These are phyloP conservation scores for Octonoba sinensis DNA, from an alignment of 2,888 invertebrate genomes.

Conservation along the genomic window DNA sequence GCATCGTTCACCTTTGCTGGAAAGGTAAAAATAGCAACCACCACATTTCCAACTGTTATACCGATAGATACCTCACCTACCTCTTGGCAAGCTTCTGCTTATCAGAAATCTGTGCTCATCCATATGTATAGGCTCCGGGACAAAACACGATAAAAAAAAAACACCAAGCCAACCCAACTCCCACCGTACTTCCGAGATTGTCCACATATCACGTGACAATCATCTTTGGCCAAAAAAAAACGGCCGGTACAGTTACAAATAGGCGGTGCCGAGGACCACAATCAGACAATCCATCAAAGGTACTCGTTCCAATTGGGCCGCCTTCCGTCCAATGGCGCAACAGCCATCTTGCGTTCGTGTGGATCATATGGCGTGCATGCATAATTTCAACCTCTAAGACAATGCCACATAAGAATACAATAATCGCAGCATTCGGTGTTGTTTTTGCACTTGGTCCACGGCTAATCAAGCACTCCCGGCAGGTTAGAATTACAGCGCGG, in stretches of 20 bases:
- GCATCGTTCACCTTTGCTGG: too few species aligned
- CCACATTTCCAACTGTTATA: too few species aligned
- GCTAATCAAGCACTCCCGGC: constrained; percentile 38
- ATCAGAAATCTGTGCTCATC: constrained; percentile 32
- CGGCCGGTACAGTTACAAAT: neutral
- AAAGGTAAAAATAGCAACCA: too few species aligned
- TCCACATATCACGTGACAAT: neutral
- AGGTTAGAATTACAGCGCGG: constrained; percentile 37
- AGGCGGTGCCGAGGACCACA: constrained; percentile 34
- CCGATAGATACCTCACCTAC: constrained; percentile 12
- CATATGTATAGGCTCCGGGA: neutral
- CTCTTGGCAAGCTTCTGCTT: constrained; percentile 15
- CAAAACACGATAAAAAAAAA: too few species aligned
- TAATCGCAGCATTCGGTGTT: constrained; percentile 37
- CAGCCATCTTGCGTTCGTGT: constrained; percentile 14
- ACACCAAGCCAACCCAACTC: too few species aligned
- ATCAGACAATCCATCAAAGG: constrained; percentile 38
- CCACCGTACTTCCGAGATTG: neutral
- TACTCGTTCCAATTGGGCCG: constrained; percentile 43
- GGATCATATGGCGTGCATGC: constrained; percentile 38
- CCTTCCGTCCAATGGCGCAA: constrained; percentile 31
- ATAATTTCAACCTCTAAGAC: constrained; percentile 39
- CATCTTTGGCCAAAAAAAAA: constrained; percentile 8
- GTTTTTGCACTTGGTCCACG: constrained; percentile 49
- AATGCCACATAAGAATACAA: constrained; percentile 61